Evolutionary conservation across 2,888 invertebrate genomes (phyloP), one percentile per base, ranked within the genome.

Genomic region (Drosophila cyrtoloma): DNA sequence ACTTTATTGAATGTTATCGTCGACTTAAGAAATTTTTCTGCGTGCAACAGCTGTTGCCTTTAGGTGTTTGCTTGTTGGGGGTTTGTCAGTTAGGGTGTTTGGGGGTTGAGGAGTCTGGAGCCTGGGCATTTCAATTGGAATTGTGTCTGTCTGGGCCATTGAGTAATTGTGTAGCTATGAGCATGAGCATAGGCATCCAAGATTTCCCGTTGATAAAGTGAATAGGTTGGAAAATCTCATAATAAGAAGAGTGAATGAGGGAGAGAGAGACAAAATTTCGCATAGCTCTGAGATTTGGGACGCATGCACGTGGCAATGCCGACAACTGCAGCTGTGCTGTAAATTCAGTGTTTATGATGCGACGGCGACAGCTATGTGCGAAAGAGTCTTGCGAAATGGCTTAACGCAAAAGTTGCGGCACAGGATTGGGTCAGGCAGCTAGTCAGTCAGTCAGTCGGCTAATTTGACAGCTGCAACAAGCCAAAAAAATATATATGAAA

Each of bases 121-220:
- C 67, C 76, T 60, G 68, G 56, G 76, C 70, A 79, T 77, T 79
- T 81, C 78, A 79, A 79, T 79, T 77, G 81, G 56, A 71, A 71
- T 71, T 59, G 77, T 28, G 56, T 19, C 71, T 72, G 82, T 71
- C 82, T 75, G 77, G 79, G 77, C 85, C 85, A 87, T 87, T 88
- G 91, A 88, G 87, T 88, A 88, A 88, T 88, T 88, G 87, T 88
- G 87, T 79, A 86, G 89, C 86, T 87, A 83, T 87, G 87, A 86
- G 82, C 84, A 56, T 47, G 37, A 33, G 66, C 51, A 84, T 32
- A 19, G 56, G 52, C 88, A 73, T 72, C 79, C 77, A 84, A 88
- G 87, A 88, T 88, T 88, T 85, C 70, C 84, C 90, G 85, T 76
- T 88, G 87, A 88, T 88, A 88, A 88, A 90, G 83, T 88, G 79